phyloP scores from a whole-genome alignment of 2,797 vertebrate species.

The Thamnophis elegans region DNA sequence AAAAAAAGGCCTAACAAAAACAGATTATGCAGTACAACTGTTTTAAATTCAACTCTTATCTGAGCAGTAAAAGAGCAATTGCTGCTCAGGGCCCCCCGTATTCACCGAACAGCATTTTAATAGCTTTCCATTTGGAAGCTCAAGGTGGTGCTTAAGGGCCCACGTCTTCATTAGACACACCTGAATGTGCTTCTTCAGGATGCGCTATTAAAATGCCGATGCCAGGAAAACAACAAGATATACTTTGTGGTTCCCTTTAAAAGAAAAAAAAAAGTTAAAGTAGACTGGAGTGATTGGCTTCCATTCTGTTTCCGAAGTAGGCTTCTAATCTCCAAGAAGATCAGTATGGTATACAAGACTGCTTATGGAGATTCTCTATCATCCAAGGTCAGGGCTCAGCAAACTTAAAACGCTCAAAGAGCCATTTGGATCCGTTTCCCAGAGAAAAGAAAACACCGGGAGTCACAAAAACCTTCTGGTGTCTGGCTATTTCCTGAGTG shows the following conservation, averaged over 20 bases:
- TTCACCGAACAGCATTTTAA: neutral
- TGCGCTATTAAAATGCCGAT: neutral
- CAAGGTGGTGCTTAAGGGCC: neutral
- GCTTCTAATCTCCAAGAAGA: neutral
- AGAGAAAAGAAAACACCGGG: no score
- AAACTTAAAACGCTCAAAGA: no score
- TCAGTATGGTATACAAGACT: neutral
- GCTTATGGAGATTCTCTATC: neutral
- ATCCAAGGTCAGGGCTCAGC: no score
- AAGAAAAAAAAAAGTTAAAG: neutral
- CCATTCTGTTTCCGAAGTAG: neutral
- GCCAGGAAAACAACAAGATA: neutral
- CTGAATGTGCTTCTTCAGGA: neutral
- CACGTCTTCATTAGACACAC: neutral
- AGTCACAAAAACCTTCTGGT: no score
- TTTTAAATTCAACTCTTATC: conserved; percentile 11
- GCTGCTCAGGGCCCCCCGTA: neutral
- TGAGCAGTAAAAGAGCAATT: neutral
- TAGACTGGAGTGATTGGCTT: neutral
- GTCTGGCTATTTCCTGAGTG: no score
- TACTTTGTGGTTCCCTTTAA: neutral
- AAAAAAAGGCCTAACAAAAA: neutral
- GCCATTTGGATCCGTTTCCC: no score
- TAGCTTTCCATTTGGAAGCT: neutral
- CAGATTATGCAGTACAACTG: neutral